Base-by-base conservation (phyloP, 2,888 invertebrate genomes). In the Dynastes tityus region DNA sequence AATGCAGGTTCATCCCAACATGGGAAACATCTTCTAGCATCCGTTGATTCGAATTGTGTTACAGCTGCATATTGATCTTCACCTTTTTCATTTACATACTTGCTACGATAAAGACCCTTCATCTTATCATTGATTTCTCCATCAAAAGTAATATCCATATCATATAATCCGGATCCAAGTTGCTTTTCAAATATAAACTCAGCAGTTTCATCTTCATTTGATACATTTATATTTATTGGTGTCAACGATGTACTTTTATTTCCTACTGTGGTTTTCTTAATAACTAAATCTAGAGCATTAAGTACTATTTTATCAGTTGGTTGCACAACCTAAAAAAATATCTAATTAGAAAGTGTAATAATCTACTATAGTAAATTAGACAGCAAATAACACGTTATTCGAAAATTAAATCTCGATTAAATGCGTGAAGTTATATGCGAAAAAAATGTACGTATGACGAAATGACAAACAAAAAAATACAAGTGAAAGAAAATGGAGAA, bases 1-100 rank as follows among this genome's bases (percentile, higher is more conserved):
- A 96, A 93, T 8, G 97, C 96, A 8, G 98, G 98, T 89, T 99
- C 98, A 88, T 99, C 98, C 97, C 97, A 98, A 88, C 98, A 98
- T 2, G 98, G 98, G 86, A 99, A 98, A 85, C 97, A 97, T 82
- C 96, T 91, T 77, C 98, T 92, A 3, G 98, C 98, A 90, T 96
- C 95, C 1, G 95, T 96, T 0, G 96, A 92, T 87, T 96, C 95
- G 88, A 98, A 98, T 89, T 98, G 97, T 76, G 97, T 98, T 80
- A 96, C 96, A 27, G 96, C 97, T 45, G 95, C 95, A 86, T 93
- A 95, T 78, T 94, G 92, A 86, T 95, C 95, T 82, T 94, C 94
- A 13, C 96, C 97, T 74, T 90, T 89, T 22, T 93, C 90, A 74
- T 92, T 92, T 82, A 92, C 88, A 88, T 96, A 97, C 90, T 96